Evolutionary conservation across 2,888 invertebrate species (phyloP).

Genomic region (Drosophila paranaensis): DNA sequence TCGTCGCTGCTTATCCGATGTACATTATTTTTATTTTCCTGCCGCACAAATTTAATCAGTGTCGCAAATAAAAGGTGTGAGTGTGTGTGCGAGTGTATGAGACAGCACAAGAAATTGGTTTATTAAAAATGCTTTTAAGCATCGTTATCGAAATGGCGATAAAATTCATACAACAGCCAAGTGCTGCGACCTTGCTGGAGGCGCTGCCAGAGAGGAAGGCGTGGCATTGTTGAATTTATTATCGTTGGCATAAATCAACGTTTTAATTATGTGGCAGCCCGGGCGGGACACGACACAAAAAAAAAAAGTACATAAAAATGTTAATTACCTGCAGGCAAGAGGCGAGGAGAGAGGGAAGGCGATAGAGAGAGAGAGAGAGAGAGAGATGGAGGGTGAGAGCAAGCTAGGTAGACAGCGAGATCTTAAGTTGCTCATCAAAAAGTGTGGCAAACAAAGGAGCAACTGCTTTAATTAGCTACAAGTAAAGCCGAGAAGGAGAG

Average conservation of each 20-base stretch:
- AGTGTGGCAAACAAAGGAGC: constrained; percentile 41
- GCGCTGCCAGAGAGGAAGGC: constrained; percentile 1
- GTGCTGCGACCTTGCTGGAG: constrained; percentile 14
- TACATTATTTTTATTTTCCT: constrained; percentile 21
- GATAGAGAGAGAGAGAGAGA: not conserved
- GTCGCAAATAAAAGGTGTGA: constrained; percentile 12
- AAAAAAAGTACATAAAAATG: constrained; percentile 70
- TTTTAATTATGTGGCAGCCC: constrained; percentile 70
- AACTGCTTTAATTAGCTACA: constrained; percentile 51
- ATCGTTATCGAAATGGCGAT: constrained; percentile 49
- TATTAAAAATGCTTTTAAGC: constrained; percentile 58
- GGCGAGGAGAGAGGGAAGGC: not conserved
- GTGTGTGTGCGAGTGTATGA: constrained; percentile 3
- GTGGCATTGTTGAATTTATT: constrained; percentile 65
- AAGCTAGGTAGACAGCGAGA: not conserved
- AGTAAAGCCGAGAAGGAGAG: not conserved
- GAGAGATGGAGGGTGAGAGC: not conserved
- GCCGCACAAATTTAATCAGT: constrained; percentile 24
- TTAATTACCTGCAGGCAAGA: constrained; percentile 68
- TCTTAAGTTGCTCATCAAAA: constrained; percentile 33
- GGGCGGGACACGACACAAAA: constrained; percentile 32
- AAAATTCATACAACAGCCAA: constrained; percentile 49
- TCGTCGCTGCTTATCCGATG: constrained; percentile 25
- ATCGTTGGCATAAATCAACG: constrained; percentile 67
- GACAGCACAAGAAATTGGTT: constrained; percentile 44